Percentiles rank a stretch among this genome's conserved stretches.
These are phyloP conservation scores for Pelecanoides urinatrix DNA, from an alignment of 2,113 vertebrate species.

Conservation along the genomic window DNA sequence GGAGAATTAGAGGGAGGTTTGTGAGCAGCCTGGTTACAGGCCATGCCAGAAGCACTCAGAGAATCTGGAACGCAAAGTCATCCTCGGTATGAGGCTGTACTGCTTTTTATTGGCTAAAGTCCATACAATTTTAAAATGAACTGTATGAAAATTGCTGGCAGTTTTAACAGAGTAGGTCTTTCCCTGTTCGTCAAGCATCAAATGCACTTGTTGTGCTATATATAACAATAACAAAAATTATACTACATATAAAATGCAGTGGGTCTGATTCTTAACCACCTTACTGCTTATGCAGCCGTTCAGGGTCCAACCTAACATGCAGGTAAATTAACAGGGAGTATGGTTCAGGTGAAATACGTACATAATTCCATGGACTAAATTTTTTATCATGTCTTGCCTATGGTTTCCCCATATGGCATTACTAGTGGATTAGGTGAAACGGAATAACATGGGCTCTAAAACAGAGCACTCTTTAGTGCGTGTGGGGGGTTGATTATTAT, in stretches of 20 bases:
- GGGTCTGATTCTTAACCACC: background rate
- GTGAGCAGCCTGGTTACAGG: background rate
- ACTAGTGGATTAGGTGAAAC: background rate
- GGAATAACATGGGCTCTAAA: background rate
- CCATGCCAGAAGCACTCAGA: background rate
- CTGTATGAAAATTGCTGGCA: background rate
- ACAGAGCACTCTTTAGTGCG: background rate
- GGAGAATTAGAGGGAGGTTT: background rate
- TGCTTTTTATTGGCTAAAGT: background rate
- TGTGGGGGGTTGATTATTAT: accelerated
- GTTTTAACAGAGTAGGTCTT: background rate
- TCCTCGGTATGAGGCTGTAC: background rate
- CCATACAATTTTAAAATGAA: background rate
- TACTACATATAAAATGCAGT: background rate
- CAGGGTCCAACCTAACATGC: accelerated
- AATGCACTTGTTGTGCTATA: background rate
- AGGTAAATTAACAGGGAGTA: background rate
- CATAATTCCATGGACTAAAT: background rate
- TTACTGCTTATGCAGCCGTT: background rate
- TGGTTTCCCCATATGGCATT: background rate
- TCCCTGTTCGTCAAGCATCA: background rate
- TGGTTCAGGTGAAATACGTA: background rate
- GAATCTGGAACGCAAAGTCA: background rate
- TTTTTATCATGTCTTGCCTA: background rate
- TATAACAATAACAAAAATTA: background rate